Evolutionary conservation across 2,888 invertebrate genomes (phyloP), one percentile per base, ranked within the genome.

Genomic region (Atrina japonica): DNA sequence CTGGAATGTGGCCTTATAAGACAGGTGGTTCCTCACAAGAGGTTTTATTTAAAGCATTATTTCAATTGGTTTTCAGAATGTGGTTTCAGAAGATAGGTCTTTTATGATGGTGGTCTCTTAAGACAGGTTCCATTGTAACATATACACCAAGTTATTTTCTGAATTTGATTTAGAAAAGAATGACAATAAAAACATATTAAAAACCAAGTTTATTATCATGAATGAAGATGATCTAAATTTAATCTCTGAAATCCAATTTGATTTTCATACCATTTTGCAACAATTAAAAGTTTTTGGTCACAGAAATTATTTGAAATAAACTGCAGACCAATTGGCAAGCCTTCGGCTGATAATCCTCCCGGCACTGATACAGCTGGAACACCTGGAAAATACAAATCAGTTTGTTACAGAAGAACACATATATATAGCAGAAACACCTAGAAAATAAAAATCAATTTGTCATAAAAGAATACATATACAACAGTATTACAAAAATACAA

Each of bases 311-410:
- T 94, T 1, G 95, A 96, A 93, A 98, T 96, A 9, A 99, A 88
- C 90, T 98, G 98, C 58, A 98, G 88, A 58, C 97, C 94, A 16
- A 98, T 91, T 0, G 98, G 98, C 67, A 98, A 90, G 3, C 94
- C 94, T 14, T 81, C 56, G 30, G 89, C 90, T 0, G 97, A 96
- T 35, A 97, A 90, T 65, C 93, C 92, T 60, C 96, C 94, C 0
- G 98, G 98, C 74, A 98, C 91, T 2, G 95, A 95, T 23, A 98
- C 89, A 0, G 98, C 98, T 11, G 98, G 98, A 67, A 97, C 92
- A 1, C 94, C 94, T 94, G 86, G 7, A 74, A 72, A 7, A 35
- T 11, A n/a, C n/a, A n/a, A n/a, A n/a, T n/a, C n/a, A n/a, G n/a
- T n/a, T n/a, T n/a, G n/a, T n/a, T 14, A 55, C 7, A 9, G 27